Conservation (phyloP, 1,140 invertebrate genomes). For the Hormaphis cornu region DNA sequence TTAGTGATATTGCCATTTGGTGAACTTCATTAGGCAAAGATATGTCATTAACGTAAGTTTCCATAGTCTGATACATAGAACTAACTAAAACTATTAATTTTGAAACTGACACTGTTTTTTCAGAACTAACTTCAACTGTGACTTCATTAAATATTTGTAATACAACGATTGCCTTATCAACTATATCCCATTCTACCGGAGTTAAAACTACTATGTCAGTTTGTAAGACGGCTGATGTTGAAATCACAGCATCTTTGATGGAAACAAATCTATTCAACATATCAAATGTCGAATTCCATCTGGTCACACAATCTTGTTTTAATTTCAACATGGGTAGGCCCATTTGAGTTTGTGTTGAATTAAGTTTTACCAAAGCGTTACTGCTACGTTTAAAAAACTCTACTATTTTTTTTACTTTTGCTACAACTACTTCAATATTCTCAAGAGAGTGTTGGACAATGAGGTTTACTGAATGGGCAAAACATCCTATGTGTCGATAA, state of each 20-base stretch:
- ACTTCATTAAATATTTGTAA: slow-evolving; percentile 38
- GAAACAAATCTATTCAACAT: slow-evolving; percentile 38
- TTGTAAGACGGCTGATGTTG: slow-evolving; percentile 35
- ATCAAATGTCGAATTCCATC: slow-evolving; percentile 40
- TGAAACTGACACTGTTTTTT: slow-evolving; percentile 38
- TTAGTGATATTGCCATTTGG: not conserved
- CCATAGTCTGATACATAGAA: not conserved
- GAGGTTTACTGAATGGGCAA: not conserved
- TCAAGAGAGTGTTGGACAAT: not conserved
- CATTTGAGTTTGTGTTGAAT: slow-evolving; percentile 34
- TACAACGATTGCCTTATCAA: not conserved
- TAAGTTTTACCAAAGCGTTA: slow-evolving; percentile 33
- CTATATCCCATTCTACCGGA: slow-evolving; percentile 1
- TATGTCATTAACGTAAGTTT: not conserved
- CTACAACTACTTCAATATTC: not conserved
- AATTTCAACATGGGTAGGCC: slow-evolving; percentile 35
- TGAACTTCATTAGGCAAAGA: slow-evolving; percentile 5
- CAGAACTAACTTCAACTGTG: slow-evolving; percentile 38
- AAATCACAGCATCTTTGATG: slow-evolving; percentile 36
- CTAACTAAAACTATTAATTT: slow-evolving; percentile 36
- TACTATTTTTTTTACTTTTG: slow-evolving; percentile 36
- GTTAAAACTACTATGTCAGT: slow-evolving; percentile 31
- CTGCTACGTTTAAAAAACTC: slow-evolving; percentile 36
- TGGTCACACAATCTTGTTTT: slow-evolving; percentile 38
- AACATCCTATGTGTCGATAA: not conserved